These are phyloP conservation scores for Mirza zaza DNA, from an alignment of 2,113 vertebrate genomes.

Conservation along the genomic window DNA sequence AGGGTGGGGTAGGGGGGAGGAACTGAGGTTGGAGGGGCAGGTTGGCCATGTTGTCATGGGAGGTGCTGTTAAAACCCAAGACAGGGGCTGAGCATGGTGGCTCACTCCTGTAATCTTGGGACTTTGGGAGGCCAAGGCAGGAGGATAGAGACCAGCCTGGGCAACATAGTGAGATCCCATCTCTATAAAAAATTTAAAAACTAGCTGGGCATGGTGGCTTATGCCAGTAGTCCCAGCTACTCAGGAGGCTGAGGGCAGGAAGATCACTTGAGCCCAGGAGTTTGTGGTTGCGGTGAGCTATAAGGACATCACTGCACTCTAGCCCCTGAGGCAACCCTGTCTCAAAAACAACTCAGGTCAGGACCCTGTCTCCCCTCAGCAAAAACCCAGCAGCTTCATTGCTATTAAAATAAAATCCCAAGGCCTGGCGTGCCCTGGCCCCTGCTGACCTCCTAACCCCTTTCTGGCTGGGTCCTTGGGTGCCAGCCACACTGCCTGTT, in stretches of 20 bases:
- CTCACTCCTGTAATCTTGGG: too few species aligned
- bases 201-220: not conserved
- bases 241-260: too few species aligned
- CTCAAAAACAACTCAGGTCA: not conserved
- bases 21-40: not conserved
- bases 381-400: not conserved
- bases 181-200: not conserved
- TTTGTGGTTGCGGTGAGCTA: not conserved
- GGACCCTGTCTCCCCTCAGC: not conserved
- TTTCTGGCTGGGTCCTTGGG: not conserved
- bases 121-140: too few species aligned
- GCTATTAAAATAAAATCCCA: not conserved
- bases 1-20: not conserved
- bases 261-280: not conserved
- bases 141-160: too few species aligned
- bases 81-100: not conserved
- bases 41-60: accelerated
- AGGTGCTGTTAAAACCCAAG: not conserved
- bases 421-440: not conserved
- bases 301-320: too few species aligned
- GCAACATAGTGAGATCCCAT: not conserved
- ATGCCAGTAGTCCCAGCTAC: too few species aligned
- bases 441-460: not conserved
- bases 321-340: too few species aligned
- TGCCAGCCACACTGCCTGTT: not conserved